Conservation (phyloP, 1,140 invertebrate species). For the Lasioglossum baleicum region DNA sequence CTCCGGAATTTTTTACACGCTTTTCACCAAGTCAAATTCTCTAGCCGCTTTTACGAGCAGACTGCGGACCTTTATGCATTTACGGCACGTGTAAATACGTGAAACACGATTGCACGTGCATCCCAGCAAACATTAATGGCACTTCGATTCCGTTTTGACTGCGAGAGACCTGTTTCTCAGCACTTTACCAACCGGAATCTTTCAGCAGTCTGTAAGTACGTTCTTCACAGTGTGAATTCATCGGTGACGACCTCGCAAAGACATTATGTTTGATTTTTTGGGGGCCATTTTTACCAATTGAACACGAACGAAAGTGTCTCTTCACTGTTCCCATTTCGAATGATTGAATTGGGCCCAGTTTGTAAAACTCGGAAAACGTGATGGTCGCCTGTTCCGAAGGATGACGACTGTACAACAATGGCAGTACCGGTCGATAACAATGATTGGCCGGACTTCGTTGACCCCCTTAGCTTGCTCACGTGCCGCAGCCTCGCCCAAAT, state of each 20-base stretch:
- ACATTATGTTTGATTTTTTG: too few species aligned
- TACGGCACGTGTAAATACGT: too few species aligned
- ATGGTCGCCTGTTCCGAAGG: constrained; percentile 11
- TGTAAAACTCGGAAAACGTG: constrained; percentile 3
- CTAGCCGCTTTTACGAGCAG: not conserved
- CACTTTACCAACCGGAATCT: too few species aligned
- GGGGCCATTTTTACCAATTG: too few species aligned
- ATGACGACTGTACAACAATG: constrained; percentile 34
- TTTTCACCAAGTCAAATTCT: not conserved
- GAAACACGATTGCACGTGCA: too few species aligned
- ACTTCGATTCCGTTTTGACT: too few species aligned
- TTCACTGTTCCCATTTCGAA: not conserved
- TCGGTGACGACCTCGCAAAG: too few species aligned
- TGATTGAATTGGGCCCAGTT: not conserved
- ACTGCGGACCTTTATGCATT: not conserved
- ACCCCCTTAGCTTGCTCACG: constrained; percentile 34
- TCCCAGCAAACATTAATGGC: too few species aligned
- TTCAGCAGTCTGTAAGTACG: too few species aligned
- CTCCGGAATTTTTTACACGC: not conserved
- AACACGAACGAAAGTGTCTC: too few species aligned
- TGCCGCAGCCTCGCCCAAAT: constrained; percentile 29
- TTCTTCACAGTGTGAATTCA: too few species aligned
- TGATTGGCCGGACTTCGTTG: constrained; percentile 41
- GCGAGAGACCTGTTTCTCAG: too few species aligned
- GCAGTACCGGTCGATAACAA: constrained; percentile 36